These are phyloP conservation scores for Probaryconus sp. DNA, from an alignment of 1,140 invertebrate genomes.

Conservation along the genomic window DNA sequence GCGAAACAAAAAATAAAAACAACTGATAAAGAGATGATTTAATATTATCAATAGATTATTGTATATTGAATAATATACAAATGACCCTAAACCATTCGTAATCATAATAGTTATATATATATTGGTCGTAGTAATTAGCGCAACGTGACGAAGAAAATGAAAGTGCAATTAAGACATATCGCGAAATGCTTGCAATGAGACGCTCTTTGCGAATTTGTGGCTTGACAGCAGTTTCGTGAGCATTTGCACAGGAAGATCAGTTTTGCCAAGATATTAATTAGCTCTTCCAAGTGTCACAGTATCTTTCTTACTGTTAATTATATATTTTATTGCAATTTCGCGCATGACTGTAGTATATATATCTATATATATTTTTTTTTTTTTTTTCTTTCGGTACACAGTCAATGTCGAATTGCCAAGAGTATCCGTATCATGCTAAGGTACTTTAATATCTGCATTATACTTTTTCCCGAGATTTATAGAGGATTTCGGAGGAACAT, in stretches of 20 bases:
- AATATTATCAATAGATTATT: no score
- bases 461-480: no score
- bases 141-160: conserved; percentile 26
- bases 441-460: no score
- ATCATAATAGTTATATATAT: no score
- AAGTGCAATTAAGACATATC: not conserved
- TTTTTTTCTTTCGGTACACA: conserved; percentile 17
- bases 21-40: no score
- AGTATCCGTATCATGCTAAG: conserved; percentile 20
- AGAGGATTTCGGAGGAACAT: conserved; percentile 44
- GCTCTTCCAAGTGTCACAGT: no score
- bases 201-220: conserved; percentile 19
- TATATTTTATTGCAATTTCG: conserved; percentile 33
- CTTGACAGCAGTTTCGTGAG: conserved; percentile 33
- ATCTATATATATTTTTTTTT: conserved; percentile 33
- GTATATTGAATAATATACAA: no score
- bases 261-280: no score
- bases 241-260: conserved; percentile 23
- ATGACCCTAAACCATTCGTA: no score
- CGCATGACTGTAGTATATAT: conserved; percentile 24
- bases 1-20: no score
- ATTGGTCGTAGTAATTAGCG: not conserved
- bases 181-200: conserved; percentile 25
- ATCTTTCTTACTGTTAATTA: no score
- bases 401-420: not conserved